These are phyloP conservation scores for Polydrusus tereticollis DNA, from an alignment of 2,888 invertebrate genomes.

Conservation along the genomic window DNA sequence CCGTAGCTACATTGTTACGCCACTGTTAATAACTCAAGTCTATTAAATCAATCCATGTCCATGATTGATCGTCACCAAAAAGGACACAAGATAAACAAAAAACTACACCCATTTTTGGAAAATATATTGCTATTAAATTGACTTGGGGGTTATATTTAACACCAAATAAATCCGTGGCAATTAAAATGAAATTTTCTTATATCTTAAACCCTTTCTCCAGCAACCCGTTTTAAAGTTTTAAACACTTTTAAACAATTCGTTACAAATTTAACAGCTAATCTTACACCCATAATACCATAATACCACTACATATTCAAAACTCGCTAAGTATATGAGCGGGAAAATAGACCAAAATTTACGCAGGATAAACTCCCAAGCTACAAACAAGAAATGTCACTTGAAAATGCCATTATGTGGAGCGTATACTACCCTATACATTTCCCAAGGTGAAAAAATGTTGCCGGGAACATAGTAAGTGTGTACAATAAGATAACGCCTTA, in stretches of 20 bases:
- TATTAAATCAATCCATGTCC: no score
- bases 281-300: background rate
- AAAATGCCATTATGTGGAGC: slow-evolving; percentile 40
- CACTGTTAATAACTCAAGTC: no score
- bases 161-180: no score
- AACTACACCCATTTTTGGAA: no score
- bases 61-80: no score
- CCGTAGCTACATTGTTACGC: no score
- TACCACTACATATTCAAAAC: slow-evolving; percentile 6
- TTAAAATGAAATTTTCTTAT: no score
- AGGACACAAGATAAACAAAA: no score
- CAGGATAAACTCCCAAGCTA: slow-evolving; percentile 24
- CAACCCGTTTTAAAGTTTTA: background rate
- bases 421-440: slow-evolving; percentile 38
- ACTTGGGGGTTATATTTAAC: no score
- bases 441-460: slow-evolving; percentile 38
- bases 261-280: background rate
- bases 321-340: background rate
- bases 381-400: slow-evolving; percentile 40
- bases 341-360: slow-evolving; percentile 20
- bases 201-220: no score
- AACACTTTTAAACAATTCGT: background rate
- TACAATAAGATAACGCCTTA: slow-evolving; percentile 53
- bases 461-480: slow-evolving; percentile 47
- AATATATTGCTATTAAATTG: no score